These are phyloP conservation scores for Myotis findleyi DNA, from an alignment of 2,797 vertebrate genomes.

Conservation along the genomic window DNA sequence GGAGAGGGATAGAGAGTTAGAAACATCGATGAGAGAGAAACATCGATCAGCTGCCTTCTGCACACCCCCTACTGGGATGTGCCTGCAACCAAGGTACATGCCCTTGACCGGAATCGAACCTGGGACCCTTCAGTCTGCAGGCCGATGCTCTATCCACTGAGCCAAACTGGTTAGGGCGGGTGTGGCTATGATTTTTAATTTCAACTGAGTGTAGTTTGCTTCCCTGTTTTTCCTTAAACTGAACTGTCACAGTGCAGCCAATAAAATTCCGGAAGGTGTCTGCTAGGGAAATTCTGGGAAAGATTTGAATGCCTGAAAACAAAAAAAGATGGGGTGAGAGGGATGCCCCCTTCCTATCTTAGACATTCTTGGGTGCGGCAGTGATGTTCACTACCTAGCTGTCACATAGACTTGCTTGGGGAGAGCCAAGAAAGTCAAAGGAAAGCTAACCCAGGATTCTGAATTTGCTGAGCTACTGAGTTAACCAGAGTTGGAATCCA, in stretches of 20 bases:
- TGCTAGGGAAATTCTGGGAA: background rate
- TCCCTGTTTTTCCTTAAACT: background rate
- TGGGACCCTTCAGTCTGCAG: too few species aligned
- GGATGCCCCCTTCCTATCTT: background rate
- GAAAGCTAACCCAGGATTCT: background rate
- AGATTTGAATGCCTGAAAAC: slow-evolving; percentile 8
- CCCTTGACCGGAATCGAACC: too few species aligned
- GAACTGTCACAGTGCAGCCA: background rate
- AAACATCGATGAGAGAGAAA: too few species aligned
- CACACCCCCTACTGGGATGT: too few species aligned
- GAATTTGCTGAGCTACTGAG: background rate
- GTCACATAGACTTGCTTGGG: too few species aligned
- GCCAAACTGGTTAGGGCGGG: too few species aligned
- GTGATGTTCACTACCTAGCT: background rate
- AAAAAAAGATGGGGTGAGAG: background rate
- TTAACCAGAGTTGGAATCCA: background rate
- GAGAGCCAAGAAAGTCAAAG: background rate
- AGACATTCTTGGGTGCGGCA: background rate
- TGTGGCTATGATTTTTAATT: background rate
- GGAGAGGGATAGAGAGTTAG: too few species aligned
- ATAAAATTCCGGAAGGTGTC: background rate
- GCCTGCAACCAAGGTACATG: too few species aligned
- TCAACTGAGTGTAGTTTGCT: background rate
- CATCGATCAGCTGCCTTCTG: too few species aligned
- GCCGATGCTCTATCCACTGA: too few species aligned